Base-by-base conservation (phyloP, 2,797 vertebrate species). In the Sebastes oblongus region DNA sequence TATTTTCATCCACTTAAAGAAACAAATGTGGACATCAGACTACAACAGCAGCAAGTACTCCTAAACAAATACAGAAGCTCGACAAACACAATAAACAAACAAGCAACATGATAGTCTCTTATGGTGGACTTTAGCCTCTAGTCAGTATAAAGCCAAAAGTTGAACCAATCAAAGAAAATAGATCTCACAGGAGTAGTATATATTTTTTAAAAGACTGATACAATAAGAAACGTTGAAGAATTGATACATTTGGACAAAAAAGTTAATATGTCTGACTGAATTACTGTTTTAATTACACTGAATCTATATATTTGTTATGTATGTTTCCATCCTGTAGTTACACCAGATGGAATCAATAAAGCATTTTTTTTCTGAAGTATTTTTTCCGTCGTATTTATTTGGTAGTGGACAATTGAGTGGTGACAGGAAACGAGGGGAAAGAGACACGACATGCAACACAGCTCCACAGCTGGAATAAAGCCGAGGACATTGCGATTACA, bases 41-140 rank as follows among this genome's bases (percentile, higher is more conserved):
- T 27, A 68, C 29, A 64, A 65, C 18, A 80, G 4, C 46, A 58
- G 55, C 52, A 60, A 20, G 9, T 61, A 7, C n/a, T 62, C 20
- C 59, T 24, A 5, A 65, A 75, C 50, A 71, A 78, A 83, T 34
- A 77, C 7, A 82, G 30, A 84, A 39, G 50, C 8, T 60, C 36
- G n/a, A 71, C 46, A 64, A 61, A 59, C 2, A 20, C 9, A 72
- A 81, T 64, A 72, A 82, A 86, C 64, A 80, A 81, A 78, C 16
- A 66, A 65, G 39, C 27, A 76, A 52, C 36, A 66, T 12, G 13
- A 76, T n/a, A 8, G 46, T 55, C 7, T 61, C 34, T 60, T 61
- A 10, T 30, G 9, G 12, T 25, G 30, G 54, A 81, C 73, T 78
- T 84, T 54, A 61, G 66, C 8, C 66, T 80, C 2, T 22, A 30